Evolutionary conservation across 2,888 invertebrate genomes (phyloP), one percentile per base, ranked within the genome.

Genomic region (Drosophila mettleri): DNA sequence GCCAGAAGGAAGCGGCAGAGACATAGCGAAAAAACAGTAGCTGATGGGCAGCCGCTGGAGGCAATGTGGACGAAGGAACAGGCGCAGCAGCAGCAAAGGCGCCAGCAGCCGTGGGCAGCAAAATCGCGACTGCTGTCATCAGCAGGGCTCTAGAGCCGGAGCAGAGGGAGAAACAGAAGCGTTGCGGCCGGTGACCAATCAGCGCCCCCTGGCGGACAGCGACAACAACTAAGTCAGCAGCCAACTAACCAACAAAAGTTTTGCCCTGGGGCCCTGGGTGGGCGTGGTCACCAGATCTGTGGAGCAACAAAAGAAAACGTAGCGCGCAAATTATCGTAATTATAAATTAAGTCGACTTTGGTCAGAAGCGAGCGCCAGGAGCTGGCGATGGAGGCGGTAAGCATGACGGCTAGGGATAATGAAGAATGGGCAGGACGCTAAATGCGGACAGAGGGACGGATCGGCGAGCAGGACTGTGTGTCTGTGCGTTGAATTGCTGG

Each of bases 321-420:
- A 84, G 86, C 86, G 88, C 83, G 81, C 87, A 85, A 85, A 85
- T 85, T 85, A 85, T 85, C 85, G 85, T 85, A 85, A 85, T 85
- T 85, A 85, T 85, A 85, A 85, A 85, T 85, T 85, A 85, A 85
- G 85, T 88, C 87, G 88, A 86, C 85, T 72, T 88, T 55, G 86
- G 83, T 74, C 80, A 74, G 57, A 46, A 33, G 54, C 49, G 53
- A 24, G 34, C 36, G 62, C 38, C 22, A 38, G 29, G 29, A 67
- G 68, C 67, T 72, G 34, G 48, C 6, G 52, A 33, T 22, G 38
- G 39, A 6, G 22, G 60, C 22, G 22, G 34, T 33, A 24, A 38
- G 16, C 16, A 9, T 9, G 8, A 5, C 14, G 33, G 22, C 49
- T 16, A 34, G 10, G 49, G 49, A 54, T 54, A 54, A 51, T 20